These are phyloP conservation scores for Brenthis ino DNA, from an alignment of 2,888 invertebrate species.

Conservation along the genomic window DNA sequence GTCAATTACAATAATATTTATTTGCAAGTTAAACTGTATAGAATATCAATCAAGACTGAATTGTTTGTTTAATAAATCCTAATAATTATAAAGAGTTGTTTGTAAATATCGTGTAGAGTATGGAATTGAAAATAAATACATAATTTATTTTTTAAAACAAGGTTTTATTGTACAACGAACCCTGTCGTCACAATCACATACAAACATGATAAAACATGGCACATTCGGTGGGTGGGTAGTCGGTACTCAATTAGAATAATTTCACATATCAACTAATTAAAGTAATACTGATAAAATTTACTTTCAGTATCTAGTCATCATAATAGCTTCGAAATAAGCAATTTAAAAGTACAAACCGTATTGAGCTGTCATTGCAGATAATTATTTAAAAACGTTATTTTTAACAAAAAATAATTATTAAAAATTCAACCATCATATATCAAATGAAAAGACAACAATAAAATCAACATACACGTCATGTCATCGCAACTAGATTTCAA, in stretches of 20 bases:
- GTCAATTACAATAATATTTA: conserved; percentile 44
- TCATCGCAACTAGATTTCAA: conserved; percentile 5
- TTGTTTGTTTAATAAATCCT: conserved; percentile 67
- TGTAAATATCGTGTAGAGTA: conserved; percentile 66
- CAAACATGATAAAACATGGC: conserved; percentile 43
- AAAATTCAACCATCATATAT: conserved; percentile 3
- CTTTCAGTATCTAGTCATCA: conserved; percentile 6
- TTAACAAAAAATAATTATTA: background rate
- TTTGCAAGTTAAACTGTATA: conserved; percentile 66
- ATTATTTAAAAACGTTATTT: background rate
- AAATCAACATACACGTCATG: background rate
- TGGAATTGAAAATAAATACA: conserved; percentile 70
- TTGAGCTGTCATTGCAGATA: conserved; percentile 9
- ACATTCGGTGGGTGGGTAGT: conserved; percentile 39
- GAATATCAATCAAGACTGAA: conserved; percentile 77
- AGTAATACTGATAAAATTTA: conserved; percentile 1
- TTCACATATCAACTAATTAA: conserved; percentile 2
- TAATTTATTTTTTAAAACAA: conserved; percentile 71
- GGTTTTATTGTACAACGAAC: conserved; percentile 38
- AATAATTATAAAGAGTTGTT: conserved; percentile 59
- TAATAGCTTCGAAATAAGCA: background rate
- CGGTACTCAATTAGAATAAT: background rate
- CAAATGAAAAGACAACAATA: conserved; percentile 3
- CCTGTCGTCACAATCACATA: conserved; percentile 28
- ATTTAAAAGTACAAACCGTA: conserved; percentile 6